Evolutionary conservation across 1,140 invertebrate genomes (phyloP).

Genomic region (Pseudomyrmex flavicornis): DNA sequence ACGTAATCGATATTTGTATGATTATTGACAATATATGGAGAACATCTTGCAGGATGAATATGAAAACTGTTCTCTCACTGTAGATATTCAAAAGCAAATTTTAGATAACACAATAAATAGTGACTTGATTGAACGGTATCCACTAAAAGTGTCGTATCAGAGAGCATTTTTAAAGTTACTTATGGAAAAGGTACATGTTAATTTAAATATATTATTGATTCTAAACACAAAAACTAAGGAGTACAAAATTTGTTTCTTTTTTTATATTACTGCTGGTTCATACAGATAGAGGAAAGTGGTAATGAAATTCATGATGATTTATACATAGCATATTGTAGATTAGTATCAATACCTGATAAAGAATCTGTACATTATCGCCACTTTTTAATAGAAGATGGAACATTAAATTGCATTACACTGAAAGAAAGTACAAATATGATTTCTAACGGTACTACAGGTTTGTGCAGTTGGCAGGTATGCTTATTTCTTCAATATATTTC

Average conservation of each 20-base stretch:
- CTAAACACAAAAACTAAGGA: background rate
- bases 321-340: conserved; percentile 82
- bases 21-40: background rate
- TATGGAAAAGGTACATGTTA: conserved; percentile 77
- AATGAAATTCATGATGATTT: conserved; percentile 82
- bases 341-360: conserved; percentile 75
- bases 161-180: conserved; percentile 84
- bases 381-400: conserved; percentile 78
- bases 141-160: conserved; percentile 84
- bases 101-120: conserved; percentile 82
- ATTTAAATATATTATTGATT: background rate
- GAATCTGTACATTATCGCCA: conserved; percentile 83
- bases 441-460: conserved; percentile 86
- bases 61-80: conserved; percentile 57
- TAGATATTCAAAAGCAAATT: conserved; percentile 79
- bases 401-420: conserved; percentile 80
- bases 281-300: conserved; percentile 79
- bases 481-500: background rate
- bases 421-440: conserved; percentile 86
- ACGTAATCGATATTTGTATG: background rate
- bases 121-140: conserved; percentile 79
- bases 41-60: conserved; percentile 22
- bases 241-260: conserved; percentile 28
- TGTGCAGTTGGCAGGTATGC: conserved; percentile 86
- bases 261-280: conserved; percentile 5